Conservation (phyloP, 92 coral and sea anemone species). For the Epizoanthus ramosus region DNA sequence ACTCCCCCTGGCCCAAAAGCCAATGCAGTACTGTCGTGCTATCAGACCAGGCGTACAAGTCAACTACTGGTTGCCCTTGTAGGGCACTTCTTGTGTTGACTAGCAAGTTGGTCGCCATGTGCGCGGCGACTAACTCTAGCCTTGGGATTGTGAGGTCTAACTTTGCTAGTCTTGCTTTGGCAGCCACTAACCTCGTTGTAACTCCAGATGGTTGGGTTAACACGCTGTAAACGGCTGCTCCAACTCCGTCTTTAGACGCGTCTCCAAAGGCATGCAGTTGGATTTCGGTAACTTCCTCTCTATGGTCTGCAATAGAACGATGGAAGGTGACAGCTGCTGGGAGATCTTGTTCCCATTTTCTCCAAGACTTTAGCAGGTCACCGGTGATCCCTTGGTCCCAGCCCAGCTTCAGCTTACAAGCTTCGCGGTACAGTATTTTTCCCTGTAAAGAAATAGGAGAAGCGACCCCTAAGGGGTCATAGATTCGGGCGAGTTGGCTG, state of each 20-base stretch:
- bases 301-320: not conserved
- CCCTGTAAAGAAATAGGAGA: constrained; percentile 31
- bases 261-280: constrained; percentile 23
- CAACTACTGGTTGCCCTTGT: not conserved
- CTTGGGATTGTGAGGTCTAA: not conserved
- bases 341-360: constrained; percentile 10
- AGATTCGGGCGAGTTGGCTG: not conserved
- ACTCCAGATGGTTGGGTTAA: not conserved
- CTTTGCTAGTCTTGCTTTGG: not conserved
- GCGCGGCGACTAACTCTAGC: not conserved
- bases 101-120: constrained; percentile 15
- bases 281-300: not conserved
- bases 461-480: constrained; percentile 27
- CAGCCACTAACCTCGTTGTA: not conserved
- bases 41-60: not conserved
- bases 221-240: not conserved
- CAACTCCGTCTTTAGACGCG: not conserved
- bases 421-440: constrained; percentile 1
- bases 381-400: constrained; percentile 8
- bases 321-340: not conserved
- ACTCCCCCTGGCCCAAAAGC: constrained; percentile 1
- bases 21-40: not conserved
- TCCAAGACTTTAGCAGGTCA: not conserved
- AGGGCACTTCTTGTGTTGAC: not conserved
- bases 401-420: constrained; percentile 8